Percentiles rank a stretch among this genome's conserved stretches.
Conservation (phyloP, 2,113 vertebrate genomes). For the Oryzias woworae region DNA sequence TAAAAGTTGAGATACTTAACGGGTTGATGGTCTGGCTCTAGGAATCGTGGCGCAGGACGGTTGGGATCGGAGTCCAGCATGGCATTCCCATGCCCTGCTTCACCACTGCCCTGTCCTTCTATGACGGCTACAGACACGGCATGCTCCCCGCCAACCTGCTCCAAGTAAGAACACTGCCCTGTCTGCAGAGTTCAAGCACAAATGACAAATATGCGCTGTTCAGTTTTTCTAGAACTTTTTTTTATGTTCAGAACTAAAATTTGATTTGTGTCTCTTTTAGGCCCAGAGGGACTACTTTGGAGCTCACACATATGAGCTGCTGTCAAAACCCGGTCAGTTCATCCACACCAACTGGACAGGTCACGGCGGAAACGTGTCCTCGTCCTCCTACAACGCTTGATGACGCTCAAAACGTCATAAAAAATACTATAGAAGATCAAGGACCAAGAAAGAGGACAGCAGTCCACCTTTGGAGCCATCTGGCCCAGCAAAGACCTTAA, state of each 20-base stretch:
- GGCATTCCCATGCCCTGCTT: slow-evolving; percentile 98
- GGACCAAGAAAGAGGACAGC: not conserved
- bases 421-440: not conserved
- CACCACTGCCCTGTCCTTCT: slow-evolving; percentile 95
- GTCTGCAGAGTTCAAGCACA: not conserved
- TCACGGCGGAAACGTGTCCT: slow-evolving; percentile 89
- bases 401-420: not conserved
- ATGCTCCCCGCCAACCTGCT: slow-evolving; percentile 92
- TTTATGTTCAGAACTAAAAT: not conserved
- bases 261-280: slow-evolving; percentile 61
- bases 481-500: slow-evolving; percentile 4
- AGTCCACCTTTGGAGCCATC: slow-evolving; percentile 19
- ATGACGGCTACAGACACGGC: slow-evolving; percentile 91
- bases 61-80: slow-evolving; percentile 87
- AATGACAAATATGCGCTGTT: no score
- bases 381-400: slow-evolving; percentile 92
- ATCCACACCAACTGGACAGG: slow-evolving; percentile 98
- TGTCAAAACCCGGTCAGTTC: slow-evolving; percentile 83
- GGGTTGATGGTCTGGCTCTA: slow-evolving; percentile 42
- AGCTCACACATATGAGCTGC: slow-evolving; percentile 92
- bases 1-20: not conserved
- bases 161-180: slow-evolving; percentile 79
- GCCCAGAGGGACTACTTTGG: slow-evolving; percentile 98
- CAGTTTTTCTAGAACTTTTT: no score
- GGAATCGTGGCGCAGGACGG: slow-evolving; percentile 88